Evolutionary conservation across 2,113 vertebrate genomes (phyloP), one percentile per base, ranked within the genome.

Genomic region (Seriola dumerili): DNA sequence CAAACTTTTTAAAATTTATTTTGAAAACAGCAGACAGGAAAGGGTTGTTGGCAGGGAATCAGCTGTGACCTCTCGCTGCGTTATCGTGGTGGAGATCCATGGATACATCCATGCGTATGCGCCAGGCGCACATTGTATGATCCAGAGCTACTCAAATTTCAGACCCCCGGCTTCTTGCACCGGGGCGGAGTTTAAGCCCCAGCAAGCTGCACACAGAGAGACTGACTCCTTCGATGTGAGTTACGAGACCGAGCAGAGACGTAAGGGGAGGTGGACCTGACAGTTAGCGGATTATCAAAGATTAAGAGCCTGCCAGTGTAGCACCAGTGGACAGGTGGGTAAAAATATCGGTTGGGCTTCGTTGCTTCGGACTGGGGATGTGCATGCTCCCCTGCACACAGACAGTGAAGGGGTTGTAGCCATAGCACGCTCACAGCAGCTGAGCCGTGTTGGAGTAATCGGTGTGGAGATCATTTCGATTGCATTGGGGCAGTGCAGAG

Each of bases 141-240:
- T 42, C 40, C 40, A n/a, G 70, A 29, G 36, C n/a, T 36, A n/a
- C 29, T 69, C 25, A 69, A 34, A 76, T 76, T 54, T 70, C 13
- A 57, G 36, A 58, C 38, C 68, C 5, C 54, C 42, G 16, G 38
- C 74, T 76, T 44, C 42, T 74, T 11, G 0, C 58, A 1, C 70
- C 42, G 55, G 89, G 92, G 90, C 80, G 92, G 90, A 16, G 88
- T 57, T 80, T 80, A 78, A 50, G 13, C 1, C 6, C 16, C 16
- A 1, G 40, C 1, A 29, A 4, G 29, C 64, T 1, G 46, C 69
- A 14, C 19, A 0, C 0, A 14, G 10, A 32, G 23, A 42, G 10
- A 42, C 40, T 9, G 29, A 10, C 12, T 32, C 1, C 59, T 50
- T 40, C 23, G 3, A 5, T 6, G 48, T 67, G 16, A 4, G 10